Conservation (phyloP, 2,888 invertebrate genomes). For the Trichogramma evanescens region DNA sequence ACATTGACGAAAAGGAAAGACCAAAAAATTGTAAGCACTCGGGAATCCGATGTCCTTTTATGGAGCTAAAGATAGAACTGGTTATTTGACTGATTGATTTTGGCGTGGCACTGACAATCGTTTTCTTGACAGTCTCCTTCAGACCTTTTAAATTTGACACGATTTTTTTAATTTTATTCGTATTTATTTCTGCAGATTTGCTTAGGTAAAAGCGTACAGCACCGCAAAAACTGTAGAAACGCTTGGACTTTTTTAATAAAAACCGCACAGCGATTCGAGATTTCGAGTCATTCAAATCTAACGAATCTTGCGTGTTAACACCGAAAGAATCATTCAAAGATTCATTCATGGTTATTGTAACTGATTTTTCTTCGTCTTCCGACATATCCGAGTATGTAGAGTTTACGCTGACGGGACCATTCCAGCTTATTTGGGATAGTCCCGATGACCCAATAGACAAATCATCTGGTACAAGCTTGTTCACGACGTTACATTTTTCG, state of each 20-base stretch:
- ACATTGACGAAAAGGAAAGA: constrained; percentile 7
- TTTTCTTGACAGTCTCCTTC: constrained; percentile 7
- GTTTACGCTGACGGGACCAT: no score
- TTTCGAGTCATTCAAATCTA: not conserved
- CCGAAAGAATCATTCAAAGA: no score
- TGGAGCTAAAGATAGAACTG: constrained; percentile 7
- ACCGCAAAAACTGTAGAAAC: constrained; percentile 12
- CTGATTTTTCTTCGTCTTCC: no score
- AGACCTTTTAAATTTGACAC: constrained; percentile 1
- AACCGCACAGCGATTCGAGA: constrained; percentile 5
- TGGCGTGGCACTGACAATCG: not conserved
- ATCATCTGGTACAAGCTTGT: no score
- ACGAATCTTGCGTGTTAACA: no score
- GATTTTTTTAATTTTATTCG: not conserved
- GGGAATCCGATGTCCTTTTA: constrained; percentile 2
- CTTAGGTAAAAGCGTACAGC: constrained; percentile 2
- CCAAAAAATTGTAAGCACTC: constrained; percentile 1
- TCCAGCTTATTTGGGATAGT: no score
- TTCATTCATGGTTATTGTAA: no score
- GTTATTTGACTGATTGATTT: constrained; percentile 6
- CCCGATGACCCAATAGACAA: no score
- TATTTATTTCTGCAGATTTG: not conserved
- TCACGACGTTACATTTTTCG: no score
- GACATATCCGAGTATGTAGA: no score
- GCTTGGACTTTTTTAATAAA: constrained; percentile 11